Evolutionary conservation across 2,888 invertebrate species (phyloP), one percentile per base, ranked within the genome.

Genomic region (Meloe dianella): DNA sequence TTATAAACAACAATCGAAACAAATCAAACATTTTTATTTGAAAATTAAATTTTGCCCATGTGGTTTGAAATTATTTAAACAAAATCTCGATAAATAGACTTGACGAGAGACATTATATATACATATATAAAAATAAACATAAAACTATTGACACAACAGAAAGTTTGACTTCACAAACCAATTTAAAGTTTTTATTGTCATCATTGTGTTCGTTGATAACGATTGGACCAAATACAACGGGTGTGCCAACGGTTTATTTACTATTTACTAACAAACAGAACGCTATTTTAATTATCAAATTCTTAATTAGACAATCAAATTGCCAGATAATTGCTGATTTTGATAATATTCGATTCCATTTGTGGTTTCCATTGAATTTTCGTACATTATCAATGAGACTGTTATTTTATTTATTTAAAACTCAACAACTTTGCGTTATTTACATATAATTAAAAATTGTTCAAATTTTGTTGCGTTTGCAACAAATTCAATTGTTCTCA

Each of bases 111-210:
- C n/a, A n/a, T n/a, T n/a, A n/a, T n/a, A n/a, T n/a, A n/a, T n/a
- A n/a, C n/a, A n/a, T n/a, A n/a, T n/a, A n/a, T n/a, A n/a, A n/a
- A 51, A 51, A 41, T 5, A 17, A n/a, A 5, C 10, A 24, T 1
- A 24, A 22, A 10, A 22, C 22, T 20, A 12, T 51, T 51, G 51
- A 24, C 22, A 51, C 24, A 2, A 22, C 3, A 7, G 38, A 51
- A 51, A 51, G 51, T 51, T 51, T 51, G 12, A 22, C 22, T 22
- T 51, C 12, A 24, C 22, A 51, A 51, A 51, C 51, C 51, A 24
- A 51, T 51, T 51, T 51, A 24, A 47, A 47, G 47, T 47, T 47
- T n/a, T n/a, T 47, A 20, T 47, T 20, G 47, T 47, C 47, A 47
- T 20, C 10, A 10, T 41, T 17, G n/a, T 41, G 8, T 17, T 17